Percentiles rank a stretch among this genome's conserved stretches.
Conservation (phyloP, 2,113 vertebrate genomes). For the Mormyrus iriodes region DNA sequence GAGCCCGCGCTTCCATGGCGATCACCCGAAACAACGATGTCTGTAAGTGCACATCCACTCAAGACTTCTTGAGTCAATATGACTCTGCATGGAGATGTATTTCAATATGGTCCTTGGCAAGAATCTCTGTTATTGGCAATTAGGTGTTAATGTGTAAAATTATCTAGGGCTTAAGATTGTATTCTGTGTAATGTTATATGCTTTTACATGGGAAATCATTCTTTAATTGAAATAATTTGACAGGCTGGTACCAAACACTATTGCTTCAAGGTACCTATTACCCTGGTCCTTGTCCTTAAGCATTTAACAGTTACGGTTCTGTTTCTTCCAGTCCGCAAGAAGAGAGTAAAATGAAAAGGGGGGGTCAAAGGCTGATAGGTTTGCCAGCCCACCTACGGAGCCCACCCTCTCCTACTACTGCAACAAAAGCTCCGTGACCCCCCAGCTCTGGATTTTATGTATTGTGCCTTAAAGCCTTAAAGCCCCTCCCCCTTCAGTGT, state of each 20-base stretch:
- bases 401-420: constrained; percentile 8
- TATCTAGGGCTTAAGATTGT: not conserved
- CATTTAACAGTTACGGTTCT: not conserved
- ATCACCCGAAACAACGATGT: constrained; percentile 88
- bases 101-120: not conserved
- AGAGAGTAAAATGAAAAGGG: constrained; percentile 62
- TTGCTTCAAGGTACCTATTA: not conserved
- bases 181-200: not conserved
- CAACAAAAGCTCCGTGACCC: not conserved
- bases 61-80: not conserved
- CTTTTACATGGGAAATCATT: not conserved
- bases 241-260: not conserved
- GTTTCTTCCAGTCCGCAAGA: constrained; percentile 58
- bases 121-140: not conserved
- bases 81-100: not conserved
- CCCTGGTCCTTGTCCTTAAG: not conserved
- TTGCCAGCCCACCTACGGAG: not conserved
- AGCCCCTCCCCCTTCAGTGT: not conserved
- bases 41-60: constrained; percentile 58
- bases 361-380: constrained; percentile 23
- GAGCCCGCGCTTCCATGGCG: constrained; percentile 78
- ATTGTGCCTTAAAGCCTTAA: constrained; percentile 16
- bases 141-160: not conserved
- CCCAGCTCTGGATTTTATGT: constrained; percentile 4
- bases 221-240: not conserved